Evolutionary conservation across 2,888 invertebrate species (phyloP).

Genomic region (Macropis europaea): DNA sequence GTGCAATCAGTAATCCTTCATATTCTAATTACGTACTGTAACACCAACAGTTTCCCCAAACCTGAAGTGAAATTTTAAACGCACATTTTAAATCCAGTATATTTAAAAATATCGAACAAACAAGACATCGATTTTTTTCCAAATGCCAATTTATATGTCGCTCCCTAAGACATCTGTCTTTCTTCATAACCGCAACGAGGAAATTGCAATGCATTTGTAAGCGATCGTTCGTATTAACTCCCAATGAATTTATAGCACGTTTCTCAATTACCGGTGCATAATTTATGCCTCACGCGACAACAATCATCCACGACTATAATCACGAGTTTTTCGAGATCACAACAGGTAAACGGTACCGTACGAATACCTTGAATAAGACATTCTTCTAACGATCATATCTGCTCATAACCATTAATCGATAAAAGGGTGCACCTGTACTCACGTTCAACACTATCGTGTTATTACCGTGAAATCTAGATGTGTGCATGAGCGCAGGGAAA

Average conservation of each 20-base stretch:
- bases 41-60: too few species aligned
- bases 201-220: neutral
- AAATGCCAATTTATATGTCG: too few species aligned
- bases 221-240: neutral
- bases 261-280: neutral
- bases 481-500: conserved; percentile 34
- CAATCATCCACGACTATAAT: neutral
- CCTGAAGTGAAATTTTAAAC: too few species aligned
- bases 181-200: neutral
- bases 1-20: too few species aligned
- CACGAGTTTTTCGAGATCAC: neutral
- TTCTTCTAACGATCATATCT: conserved; percentile 35
- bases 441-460: conserved; percentile 25
- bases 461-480: conserved; percentile 8
- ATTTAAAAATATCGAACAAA: too few species aligned
- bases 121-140: too few species aligned
- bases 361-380: conserved; percentile 27
- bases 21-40: too few species aligned
- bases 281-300: conserved; percentile 7
- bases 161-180: too few species aligned
- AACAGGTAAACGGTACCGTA: conserved; percentile 15
- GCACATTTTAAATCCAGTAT: too few species aligned
- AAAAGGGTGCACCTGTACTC: conserved; percentile 38
- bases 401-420: conserved; percentile 40
- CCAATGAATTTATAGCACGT: neutral